Percentiles rank a stretch among this genome's conserved stretches.
phyloP scores from a whole-genome alignment of 2,113 vertebrate species.

The Hydropotes inermis region DNA sequence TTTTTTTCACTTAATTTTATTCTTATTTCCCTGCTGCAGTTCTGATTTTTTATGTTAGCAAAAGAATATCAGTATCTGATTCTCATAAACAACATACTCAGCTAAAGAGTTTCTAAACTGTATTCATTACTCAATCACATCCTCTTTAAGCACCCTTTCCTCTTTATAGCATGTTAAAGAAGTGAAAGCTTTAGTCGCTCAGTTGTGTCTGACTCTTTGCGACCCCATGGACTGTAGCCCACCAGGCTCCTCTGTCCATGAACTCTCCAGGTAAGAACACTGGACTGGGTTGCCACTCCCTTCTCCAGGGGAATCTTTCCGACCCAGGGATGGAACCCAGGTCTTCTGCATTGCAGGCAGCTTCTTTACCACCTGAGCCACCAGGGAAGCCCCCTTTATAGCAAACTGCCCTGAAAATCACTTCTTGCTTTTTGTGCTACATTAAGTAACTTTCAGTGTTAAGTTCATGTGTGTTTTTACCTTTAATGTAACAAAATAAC shows the following conservation, averaged over 20 bases:
- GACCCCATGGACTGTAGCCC: background rate
- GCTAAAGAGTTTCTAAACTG: background rate
- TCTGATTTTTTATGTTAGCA: conserved; percentile 31
- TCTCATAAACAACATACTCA: background rate
- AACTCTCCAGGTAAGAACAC: background rate
- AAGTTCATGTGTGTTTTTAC: background rate
- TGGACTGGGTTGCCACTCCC: background rate
- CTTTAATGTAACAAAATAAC: background rate
- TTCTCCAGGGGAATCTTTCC: background rate
- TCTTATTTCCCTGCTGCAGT: background rate
- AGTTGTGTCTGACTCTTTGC: background rate
- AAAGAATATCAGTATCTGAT: background rate
- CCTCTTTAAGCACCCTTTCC: background rate
- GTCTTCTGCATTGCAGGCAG: background rate
- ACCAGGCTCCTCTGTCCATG: background rate
- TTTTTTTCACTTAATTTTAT: background rate
- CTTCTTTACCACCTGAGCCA: background rate
- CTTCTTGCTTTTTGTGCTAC: background rate
- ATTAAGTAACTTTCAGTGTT: background rate
- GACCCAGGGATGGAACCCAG: background rate
- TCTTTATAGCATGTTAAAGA: background rate
- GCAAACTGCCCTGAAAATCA: background rate
- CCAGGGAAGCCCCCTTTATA: background rate
- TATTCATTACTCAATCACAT: background rate
- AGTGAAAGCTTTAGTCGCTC: background rate